Conservation (phyloP, 1,140 invertebrate species). For the Aphelinus atriplicis region DNA sequence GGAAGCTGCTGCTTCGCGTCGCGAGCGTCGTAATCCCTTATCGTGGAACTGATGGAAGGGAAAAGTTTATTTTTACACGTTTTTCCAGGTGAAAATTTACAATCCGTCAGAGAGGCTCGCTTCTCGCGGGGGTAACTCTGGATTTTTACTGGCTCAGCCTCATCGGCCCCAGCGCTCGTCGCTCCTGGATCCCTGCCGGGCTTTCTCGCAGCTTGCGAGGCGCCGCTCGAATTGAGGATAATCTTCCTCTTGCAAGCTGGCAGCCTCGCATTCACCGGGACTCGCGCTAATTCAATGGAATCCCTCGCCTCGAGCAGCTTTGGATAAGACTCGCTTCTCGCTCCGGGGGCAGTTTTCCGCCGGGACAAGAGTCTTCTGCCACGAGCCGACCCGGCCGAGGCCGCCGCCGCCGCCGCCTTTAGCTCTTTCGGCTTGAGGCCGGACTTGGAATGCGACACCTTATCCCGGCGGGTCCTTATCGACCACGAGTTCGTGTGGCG, state of each 20-base stretch:
- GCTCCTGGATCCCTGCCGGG: neutral
- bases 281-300: conserved; percentile 34
- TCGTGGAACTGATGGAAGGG: conserved; percentile 47
- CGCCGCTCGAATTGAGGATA: neutral
- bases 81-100: neutral
- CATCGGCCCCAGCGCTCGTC: conserved; percentile 28
- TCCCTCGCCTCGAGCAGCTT: conserved; percentile 23
- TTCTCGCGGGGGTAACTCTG: conserved; percentile 26
- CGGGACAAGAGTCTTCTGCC: neutral
- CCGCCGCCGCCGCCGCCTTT: neutral
- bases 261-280: neutral
- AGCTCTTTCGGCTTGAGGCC: neutral
- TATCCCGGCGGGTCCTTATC: neutral
- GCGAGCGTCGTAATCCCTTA: conserved; percentile 45
- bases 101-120: neutral
- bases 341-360: neutral
- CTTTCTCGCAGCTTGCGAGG: neutral
- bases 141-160: conserved; percentile 18
- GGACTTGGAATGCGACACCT: no score
- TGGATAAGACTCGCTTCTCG: neutral
- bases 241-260: neutral
- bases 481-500: conserved; percentile 27
- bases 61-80: conserved; percentile 42
- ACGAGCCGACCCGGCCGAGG: no score
- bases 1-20: conserved; percentile 29